Evolutionary conservation across 2,797 vertebrate genomes (phyloP).

Genomic region (Oryzias dopingdopingensis): DNA sequence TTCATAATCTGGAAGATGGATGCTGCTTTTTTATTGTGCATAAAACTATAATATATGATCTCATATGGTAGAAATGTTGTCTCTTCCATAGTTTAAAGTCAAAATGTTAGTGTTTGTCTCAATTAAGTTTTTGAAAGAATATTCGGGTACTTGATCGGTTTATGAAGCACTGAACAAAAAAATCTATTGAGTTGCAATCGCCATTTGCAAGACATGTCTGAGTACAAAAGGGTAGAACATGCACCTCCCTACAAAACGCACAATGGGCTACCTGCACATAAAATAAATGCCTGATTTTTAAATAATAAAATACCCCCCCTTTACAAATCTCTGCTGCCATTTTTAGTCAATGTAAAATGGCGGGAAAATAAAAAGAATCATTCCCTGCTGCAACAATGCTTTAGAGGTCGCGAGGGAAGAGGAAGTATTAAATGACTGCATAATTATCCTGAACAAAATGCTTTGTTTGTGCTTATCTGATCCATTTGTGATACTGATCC

Average conservation of each 20-base stretch:
- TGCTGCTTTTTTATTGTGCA: too few relatives aligned
- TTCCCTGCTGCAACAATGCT: conserved; percentile 40
- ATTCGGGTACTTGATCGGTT: too few relatives aligned
- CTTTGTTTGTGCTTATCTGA: conserved; percentile 70
- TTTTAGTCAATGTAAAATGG: conserved; percentile 43
- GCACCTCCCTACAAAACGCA: conserved; percentile 17
- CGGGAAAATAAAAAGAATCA: conserved; percentile 51
- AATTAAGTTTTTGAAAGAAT: too few relatives aligned
- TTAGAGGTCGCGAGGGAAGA: conserved; percentile 48
- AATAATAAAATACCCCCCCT: conserved; percentile 8
- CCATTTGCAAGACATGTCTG: conserved; percentile 40
- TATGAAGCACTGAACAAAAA: too few relatives aligned
- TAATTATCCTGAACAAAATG: conserved; percentile 62
- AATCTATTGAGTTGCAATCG: too few relatives aligned
- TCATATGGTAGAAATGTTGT: too few relatives aligned
- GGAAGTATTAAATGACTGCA: conserved; percentile 68
- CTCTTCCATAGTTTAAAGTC: too few relatives aligned
- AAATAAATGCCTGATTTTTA: conserved; percentile 47
- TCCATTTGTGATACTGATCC: conserved; percentile 62
- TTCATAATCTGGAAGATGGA: too few relatives aligned
- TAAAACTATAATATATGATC: too few relatives aligned
- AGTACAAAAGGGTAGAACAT: conserved; percentile 80
- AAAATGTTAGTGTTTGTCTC: too few relatives aligned
- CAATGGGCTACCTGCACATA: conserved; percentile 35
- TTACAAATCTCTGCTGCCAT: not conserved